These are phyloP conservation scores for Molossus molossus DNA, from an alignment of 2,797 vertebrate species.

Conservation along the genomic window DNA sequence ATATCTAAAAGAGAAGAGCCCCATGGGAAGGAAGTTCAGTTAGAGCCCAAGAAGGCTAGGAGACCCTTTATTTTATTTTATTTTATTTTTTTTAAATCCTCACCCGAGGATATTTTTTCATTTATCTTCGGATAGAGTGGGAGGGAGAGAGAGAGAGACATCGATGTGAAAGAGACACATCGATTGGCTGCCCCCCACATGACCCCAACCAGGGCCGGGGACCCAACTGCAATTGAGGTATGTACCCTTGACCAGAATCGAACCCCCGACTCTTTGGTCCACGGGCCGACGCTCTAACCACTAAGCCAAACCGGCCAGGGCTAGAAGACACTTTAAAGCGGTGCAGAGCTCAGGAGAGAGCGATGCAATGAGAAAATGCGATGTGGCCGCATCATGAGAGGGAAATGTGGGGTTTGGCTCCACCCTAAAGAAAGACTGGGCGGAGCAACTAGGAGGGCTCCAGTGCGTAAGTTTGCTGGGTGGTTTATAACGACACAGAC, in stretches of 20 bases:
- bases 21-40: neutral
- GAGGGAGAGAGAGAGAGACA: too few species aligned
- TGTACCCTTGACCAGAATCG: too few species aligned
- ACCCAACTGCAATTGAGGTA: too few species aligned
- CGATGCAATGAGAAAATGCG: neutral
- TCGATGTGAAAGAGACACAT: too few species aligned
- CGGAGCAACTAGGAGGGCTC: neutral
- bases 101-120: too few species aligned
- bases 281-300: too few species aligned
- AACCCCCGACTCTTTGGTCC: too few species aligned
- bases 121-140: too few species aligned
- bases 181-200: too few species aligned
- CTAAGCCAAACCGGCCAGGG: neutral
- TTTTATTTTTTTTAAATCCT: too few species aligned
- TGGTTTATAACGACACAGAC: neutral
- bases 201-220: too few species aligned
- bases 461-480: too few species aligned
- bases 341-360: neutral
- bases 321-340: neutral
- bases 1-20: neutral
- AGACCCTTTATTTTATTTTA: neutral
- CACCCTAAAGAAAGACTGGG: neutral
- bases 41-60: neutral
- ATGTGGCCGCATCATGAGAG: fast-evolving
- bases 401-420: neutral